Conservation (phyloP, 2,113 vertebrate genomes). For the Ceyx melanurus region DNA sequence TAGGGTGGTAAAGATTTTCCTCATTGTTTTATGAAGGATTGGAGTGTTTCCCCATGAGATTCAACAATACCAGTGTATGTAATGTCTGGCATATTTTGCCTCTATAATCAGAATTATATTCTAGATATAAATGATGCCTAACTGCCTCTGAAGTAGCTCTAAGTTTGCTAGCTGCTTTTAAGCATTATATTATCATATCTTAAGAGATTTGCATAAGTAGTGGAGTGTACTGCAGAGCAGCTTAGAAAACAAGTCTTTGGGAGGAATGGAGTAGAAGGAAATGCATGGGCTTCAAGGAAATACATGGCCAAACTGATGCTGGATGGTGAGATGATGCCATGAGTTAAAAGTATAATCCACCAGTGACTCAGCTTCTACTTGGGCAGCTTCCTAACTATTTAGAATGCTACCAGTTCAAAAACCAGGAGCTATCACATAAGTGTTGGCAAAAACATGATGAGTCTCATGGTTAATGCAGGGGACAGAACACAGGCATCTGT, state of each 20-base stretch:
- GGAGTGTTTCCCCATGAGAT: background rate
- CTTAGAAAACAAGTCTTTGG: background rate
- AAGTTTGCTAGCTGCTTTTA: background rate
- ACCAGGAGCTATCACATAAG: background rate
- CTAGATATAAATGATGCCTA: background rate
- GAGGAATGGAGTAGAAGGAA: background rate
- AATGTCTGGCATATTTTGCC: background rate
- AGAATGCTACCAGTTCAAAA: background rate
- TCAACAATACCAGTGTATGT: background rate
- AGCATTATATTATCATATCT: background rate
- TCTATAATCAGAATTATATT: background rate
- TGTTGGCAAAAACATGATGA: background rate
- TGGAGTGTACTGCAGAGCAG: background rate
- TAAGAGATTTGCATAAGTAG: background rate
- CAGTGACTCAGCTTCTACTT: constrained; percentile 3
- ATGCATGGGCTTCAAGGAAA: background rate
- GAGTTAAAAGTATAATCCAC: constrained; percentile 15
- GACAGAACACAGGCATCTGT: background rate
- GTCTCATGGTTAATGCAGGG: background rate
- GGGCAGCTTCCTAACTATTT: background rate
- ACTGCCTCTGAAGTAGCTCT: background rate
- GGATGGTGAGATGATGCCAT: background rate
- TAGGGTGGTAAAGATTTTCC: background rate
- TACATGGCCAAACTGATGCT: background rate
- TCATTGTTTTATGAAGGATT: background rate